A percentile compares a stretch with the other conserved stretches of the same genome.
These are phyloP conservation scores for Metaphire vulgaris DNA, from an alignment of 1,140 invertebrate species.

Conservation along the genomic window DNA sequence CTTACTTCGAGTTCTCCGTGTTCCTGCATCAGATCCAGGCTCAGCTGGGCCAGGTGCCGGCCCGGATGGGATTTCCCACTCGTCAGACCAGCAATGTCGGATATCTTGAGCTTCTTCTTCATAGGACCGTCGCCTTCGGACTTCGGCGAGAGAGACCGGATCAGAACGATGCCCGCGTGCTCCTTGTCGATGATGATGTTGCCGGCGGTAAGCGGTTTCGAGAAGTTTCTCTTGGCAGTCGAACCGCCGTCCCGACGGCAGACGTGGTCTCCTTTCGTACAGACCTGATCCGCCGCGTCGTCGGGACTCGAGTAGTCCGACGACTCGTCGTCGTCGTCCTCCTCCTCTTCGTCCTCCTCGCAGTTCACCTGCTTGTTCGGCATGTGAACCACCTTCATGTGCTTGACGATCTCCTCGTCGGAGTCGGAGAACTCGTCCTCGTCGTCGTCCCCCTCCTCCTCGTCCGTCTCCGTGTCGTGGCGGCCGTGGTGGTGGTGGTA, in stretches of 20 bases:
- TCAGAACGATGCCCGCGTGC: not conserved
- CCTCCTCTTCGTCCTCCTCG: conserved; percentile 42
- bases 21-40: not conserved
- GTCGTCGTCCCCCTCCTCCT: conserved; percentile 41
- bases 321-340: conserved; percentile 34
- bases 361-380: conserved; percentile 33
- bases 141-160: not conserved
- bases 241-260: not conserved
- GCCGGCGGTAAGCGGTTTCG: not conserved
- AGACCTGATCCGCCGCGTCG: not conserved
- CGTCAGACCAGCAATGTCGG: not conserved
- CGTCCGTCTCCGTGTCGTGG: conserved; percentile 41
- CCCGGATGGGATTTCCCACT: not conserved
- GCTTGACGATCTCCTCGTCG: conserved; percentile 41
- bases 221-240: not conserved
- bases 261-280: not conserved
- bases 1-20: not conserved
- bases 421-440: conserved; percentile 34
- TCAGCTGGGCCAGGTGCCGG: not conserved
- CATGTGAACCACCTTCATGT: conserved; percentile 36
- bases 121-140: not conserved
- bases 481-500: conserved; percentile 19
- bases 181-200: not conserved
- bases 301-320: conserved; percentile 20
- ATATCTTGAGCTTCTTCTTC: not conserved